Conservation (phyloP, 2,797 vertebrate genomes). For the Acanthis flammea region DNA sequence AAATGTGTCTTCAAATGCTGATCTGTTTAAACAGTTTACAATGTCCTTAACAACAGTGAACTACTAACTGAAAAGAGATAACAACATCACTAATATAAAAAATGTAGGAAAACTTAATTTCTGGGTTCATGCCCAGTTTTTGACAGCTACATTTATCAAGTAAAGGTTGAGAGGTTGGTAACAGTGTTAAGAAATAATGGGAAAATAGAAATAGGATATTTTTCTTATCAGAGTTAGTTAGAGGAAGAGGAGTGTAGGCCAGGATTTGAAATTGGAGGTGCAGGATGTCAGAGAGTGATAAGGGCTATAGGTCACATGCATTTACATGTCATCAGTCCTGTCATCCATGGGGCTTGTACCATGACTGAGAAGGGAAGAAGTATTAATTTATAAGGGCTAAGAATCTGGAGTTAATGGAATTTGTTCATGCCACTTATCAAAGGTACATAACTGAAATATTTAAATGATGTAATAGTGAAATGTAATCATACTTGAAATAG, state of each 20-base stretch:
- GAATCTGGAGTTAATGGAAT: constrained; percentile 15
- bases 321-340: constrained; percentile 32
- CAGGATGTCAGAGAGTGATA: constrained; percentile 48
- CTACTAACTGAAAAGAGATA: background rate
- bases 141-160: constrained; percentile 67
- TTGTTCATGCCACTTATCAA: background rate
- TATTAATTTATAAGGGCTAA: constrained; percentile 37
- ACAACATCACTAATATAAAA: background rate
- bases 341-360: background rate
- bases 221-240: constrained; percentile 59
- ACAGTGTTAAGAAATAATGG: constrained; percentile 67
- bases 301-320: constrained; percentile 46
- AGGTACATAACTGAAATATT: background rate
- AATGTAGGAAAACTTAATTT: constrained; percentile 13
- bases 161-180: constrained; percentile 60
- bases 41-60: background rate
- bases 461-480: background rate
- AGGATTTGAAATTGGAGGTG: constrained; percentile 61
- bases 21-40: background rate
- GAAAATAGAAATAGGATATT: constrained; percentile 58
- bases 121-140: constrained; percentile 29
- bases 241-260: constrained; percentile 15
- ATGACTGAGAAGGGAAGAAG: constrained; percentile 28
- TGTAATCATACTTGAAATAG: background rate
- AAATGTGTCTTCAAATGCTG: background rate